Base-by-base conservation (phyloP, 1,140 invertebrate species). In the Ostrea denselamellosa region DNA sequence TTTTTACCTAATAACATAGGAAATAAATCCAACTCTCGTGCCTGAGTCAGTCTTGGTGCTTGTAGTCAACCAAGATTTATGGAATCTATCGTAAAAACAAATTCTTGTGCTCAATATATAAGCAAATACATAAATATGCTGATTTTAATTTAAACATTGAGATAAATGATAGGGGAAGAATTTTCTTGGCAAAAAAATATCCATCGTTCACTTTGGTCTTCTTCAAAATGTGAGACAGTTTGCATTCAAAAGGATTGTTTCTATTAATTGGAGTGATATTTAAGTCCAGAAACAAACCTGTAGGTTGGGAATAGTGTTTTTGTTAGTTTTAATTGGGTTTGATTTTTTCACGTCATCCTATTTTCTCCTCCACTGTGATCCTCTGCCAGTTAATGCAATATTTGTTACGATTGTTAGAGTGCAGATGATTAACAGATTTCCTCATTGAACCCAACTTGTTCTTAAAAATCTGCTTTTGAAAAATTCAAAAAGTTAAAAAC, bases 31-130 rank as follows among this genome's bases (percentile, higher is more conserved):
- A 28, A 17, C 22, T n/a, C 12, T 10, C 14, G 28, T 77, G 25
- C 68, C 68, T 77, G 68, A 77, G 22, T 77, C 68, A 77, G 22
- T 34, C 68, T 71, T 28, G 56, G 56, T 62, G 56, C 56, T 62
- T 77, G 12, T 77, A 77, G 68, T 77, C 68, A 34, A 77, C 25
- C 68, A 10, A 34, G 28, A 77, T 77, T 77, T 77, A 77, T 77
- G 25, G 68, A 77, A 10, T 12, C 68, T 77, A 77, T 77, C 68
- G 28, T 77, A 77, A 77, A 77, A 77, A 77, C 68, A 77, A 77
- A 77, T 77, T 77, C 68, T 77, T 28, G 68, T 28, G 22, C 68
- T 34, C 34, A 8, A 77, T 77, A 77, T 77, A 77, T 77, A 77
- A 77, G 68, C 68, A 34, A 77, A 77, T 77, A 77, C 68, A 77